Conservation (phyloP, 2,888 invertebrate genomes). For the Campoplex nolae region DNA sequence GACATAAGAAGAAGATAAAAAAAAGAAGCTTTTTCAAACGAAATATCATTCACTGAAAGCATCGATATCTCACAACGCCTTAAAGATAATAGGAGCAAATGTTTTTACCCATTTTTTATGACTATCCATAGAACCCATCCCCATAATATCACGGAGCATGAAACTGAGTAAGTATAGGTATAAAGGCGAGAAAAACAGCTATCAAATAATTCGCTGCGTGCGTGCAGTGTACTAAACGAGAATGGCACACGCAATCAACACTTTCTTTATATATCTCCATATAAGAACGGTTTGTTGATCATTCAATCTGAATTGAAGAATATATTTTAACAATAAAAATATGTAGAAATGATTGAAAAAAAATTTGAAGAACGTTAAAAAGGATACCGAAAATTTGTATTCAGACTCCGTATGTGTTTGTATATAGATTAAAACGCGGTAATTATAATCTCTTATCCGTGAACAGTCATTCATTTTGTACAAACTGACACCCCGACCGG, state of each 20-base stretch:
- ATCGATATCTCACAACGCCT: not conserved
- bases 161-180: not conserved
- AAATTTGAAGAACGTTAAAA: not conserved
- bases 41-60: not conserved
- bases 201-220: not conserved
- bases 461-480: slow-evolving; percentile 36
- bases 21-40: not conserved
- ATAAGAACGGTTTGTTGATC: not conserved
- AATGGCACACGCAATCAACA: not conserved
- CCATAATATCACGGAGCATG: not conserved
- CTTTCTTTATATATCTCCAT: not conserved
- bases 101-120: slow-evolving; percentile 2
- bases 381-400: slow-evolving; percentile 12
- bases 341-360: not conserved
- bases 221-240: not conserved
- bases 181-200: not conserved
- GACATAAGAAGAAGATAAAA: not conserved
- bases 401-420: not conserved
- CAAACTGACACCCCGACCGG: slow-evolving; percentile 36
- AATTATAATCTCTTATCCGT: slow-evolving; percentile 61
- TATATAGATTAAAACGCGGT: slow-evolving; percentile 19
- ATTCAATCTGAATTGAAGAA: not conserved
- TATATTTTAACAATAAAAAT: not conserved
- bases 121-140: not conserved
- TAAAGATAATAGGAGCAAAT: not conserved